Percentiles rank a stretch among this genome's conserved stretches.
These are phyloP conservation scores for Ispidina picta DNA, from an alignment of 2,797 vertebrate genomes.

Conservation along the genomic window DNA sequence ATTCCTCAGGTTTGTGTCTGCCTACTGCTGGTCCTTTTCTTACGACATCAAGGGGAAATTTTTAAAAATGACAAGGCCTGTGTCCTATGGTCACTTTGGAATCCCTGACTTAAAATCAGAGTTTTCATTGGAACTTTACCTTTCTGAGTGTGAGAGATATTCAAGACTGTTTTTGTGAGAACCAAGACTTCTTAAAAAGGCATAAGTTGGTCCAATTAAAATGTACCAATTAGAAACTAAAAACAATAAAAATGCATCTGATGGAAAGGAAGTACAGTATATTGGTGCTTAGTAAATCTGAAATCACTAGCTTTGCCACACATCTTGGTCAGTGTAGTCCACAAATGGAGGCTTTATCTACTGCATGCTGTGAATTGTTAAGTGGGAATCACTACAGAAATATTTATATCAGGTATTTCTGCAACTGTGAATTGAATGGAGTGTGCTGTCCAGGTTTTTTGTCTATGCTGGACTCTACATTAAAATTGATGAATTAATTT, in stretches of 20 bases:
- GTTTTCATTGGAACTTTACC: background rate
- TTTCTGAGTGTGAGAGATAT: background rate
- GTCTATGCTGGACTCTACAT: background rate
- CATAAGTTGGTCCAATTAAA: background rate
- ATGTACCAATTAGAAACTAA: background rate
- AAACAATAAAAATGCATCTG: background rate
- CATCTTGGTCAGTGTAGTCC: background rate
- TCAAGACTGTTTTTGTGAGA: background rate
- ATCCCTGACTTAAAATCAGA: background rate
- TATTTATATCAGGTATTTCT: background rate
- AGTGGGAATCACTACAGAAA: background rate
- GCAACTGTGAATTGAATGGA: background rate
- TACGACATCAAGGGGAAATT: background rate
- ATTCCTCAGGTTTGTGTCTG: background rate
- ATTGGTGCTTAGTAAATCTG: background rate
- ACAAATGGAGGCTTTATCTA: background rate
- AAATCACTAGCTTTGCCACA: background rate
- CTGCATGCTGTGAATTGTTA: background rate
- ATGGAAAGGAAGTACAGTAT: background rate
- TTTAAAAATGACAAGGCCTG: background rate
- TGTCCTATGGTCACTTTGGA: background rate
- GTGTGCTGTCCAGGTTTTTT: background rate
- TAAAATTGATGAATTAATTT: background rate
- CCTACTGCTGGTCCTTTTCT: background rate
- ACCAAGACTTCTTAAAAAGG: background rate